Percentiles rank a stretch among this genome's conserved stretches.
phyloP scores from a whole-genome alignment of 2,797 vertebrate genomes.

The Clarias laeviceps region DNA sequence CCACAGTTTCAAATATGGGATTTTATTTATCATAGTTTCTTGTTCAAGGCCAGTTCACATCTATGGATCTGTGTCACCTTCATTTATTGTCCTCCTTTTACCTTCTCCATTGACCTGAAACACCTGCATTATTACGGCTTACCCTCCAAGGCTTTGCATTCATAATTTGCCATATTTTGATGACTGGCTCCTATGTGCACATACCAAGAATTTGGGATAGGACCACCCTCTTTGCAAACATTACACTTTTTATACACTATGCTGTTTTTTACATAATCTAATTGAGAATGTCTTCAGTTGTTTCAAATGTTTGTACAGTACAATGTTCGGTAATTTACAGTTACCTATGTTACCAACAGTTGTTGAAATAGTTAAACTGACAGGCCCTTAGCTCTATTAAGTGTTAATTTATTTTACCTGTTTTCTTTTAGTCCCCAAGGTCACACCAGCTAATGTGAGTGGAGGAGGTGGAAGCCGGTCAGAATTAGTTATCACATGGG shows the following conservation, averaged over 20 bases:
- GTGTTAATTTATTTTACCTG: slow-evolving; percentile 27
- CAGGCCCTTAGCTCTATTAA: neutral
- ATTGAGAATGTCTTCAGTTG: neutral
- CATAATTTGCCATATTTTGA: neutral
- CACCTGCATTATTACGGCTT: neutral
- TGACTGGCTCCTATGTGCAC: neutral
- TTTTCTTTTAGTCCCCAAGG: slow-evolving; percentile 85
- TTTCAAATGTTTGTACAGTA: neutral
- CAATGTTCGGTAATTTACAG: neutral
- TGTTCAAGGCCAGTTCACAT: neutral
- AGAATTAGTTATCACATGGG: slow-evolving; percentile 98
- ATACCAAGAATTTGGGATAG: neutral
- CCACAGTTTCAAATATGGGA: neutral
- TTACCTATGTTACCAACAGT: neutral
- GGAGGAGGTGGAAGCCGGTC: slow-evolving; percentile 96
- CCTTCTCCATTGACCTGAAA: neutral
- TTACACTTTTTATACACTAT: neutral
- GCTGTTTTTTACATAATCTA: neutral
- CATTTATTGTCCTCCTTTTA: neutral
- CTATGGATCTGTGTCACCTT: neutral
- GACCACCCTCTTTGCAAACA: neutral
- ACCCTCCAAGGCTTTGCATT: neutral
- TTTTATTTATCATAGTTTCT: neutral
- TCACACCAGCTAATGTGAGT: slow-evolving; percentile 93
- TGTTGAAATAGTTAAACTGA: neutral